Percentiles rank a stretch among this genome's conserved stretches.
Conservation (phyloP, 92 coral and sea anemone genomes). For the Chrysogorgia sp. region DNA sequence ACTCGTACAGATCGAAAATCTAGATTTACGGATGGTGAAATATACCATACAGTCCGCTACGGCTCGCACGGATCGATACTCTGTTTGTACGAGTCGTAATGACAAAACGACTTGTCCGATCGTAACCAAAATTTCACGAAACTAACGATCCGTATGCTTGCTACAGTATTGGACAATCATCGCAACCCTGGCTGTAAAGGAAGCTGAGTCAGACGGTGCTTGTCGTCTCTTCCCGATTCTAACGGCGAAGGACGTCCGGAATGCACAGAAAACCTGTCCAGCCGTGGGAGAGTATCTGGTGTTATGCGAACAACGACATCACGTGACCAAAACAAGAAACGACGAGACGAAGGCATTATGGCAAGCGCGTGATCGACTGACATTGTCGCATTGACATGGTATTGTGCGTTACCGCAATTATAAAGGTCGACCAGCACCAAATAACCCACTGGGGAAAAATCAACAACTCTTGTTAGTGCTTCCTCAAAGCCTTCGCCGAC, state of each 20-base stretch:
- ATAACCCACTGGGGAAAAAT: constrained; percentile 4
- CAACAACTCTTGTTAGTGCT: neutral
- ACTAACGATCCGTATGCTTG: too few relatives aligned
- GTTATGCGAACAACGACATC: neutral
- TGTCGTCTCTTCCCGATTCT: constrained; percentile 20
- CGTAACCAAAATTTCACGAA: too few relatives aligned
- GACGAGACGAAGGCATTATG: constrained; percentile 16
- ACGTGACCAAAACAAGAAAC: neutral
- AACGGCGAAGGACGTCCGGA: neutral
- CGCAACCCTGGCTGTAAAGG: too few relatives aligned
- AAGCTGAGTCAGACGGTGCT: constrained; percentile 25
- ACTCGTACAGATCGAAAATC: too few relatives aligned
- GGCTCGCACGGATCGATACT: too few relatives aligned
- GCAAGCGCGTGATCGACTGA: constrained; percentile 21
- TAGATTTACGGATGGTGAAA: too few relatives aligned
- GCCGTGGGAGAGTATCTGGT: constrained; percentile 21
- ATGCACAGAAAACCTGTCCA: constrained; percentile 11
- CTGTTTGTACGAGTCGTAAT: too few relatives aligned
- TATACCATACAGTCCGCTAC: too few relatives aligned
- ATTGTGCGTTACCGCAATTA: constrained; percentile 18
- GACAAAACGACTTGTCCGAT: too few relatives aligned
- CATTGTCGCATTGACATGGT: neutral
- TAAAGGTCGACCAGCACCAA: constrained; percentile 9
- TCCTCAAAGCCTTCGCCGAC: constrained; percentile 19
- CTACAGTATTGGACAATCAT: too few relatives aligned